Conservation (phyloP, 2,113 vertebrate genomes). For the Mustela nigripes region DNA sequence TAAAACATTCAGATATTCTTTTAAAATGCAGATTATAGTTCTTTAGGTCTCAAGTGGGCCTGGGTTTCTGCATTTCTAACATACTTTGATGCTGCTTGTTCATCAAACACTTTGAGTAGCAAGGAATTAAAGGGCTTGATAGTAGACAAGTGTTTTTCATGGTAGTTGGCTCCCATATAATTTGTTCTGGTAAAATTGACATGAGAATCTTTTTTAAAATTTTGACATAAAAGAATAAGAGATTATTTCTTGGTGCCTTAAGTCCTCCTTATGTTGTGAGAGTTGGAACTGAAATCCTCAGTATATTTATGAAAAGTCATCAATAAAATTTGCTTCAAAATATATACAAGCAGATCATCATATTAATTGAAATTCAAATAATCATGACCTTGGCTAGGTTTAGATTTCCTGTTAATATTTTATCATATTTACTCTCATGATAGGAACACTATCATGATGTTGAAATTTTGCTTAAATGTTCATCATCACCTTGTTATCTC, state of each 20-base stretch:
- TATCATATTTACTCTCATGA: not conserved
- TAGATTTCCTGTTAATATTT: not conserved
- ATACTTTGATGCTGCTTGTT: not conserved
- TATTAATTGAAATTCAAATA: conserved; percentile 20
- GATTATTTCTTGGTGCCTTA: not conserved
- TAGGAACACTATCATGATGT: not conserved
- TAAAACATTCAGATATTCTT: not conserved
- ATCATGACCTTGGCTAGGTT: not conserved
- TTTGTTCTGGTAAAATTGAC: not conserved
- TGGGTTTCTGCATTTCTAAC: not conserved
- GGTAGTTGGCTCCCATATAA: not conserved
- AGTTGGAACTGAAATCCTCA: not conserved
- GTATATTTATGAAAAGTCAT: not conserved
- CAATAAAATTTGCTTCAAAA: not conserved
- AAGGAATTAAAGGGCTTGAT: not conserved
- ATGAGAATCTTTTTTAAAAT: not conserved
- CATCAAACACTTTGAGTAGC: not conserved
- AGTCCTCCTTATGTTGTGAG: not conserved
- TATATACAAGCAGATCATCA: not conserved
- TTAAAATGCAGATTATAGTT: not conserved
- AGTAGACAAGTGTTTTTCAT: not conserved
- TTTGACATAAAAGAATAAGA: not conserved
- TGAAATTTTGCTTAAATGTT: not conserved
- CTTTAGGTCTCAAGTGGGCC: not conserved
- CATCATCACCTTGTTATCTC: not conserved